phyloP scores from a whole-genome alignment of 2,113 vertebrate species.

The Mugil cephalus region DNA sequence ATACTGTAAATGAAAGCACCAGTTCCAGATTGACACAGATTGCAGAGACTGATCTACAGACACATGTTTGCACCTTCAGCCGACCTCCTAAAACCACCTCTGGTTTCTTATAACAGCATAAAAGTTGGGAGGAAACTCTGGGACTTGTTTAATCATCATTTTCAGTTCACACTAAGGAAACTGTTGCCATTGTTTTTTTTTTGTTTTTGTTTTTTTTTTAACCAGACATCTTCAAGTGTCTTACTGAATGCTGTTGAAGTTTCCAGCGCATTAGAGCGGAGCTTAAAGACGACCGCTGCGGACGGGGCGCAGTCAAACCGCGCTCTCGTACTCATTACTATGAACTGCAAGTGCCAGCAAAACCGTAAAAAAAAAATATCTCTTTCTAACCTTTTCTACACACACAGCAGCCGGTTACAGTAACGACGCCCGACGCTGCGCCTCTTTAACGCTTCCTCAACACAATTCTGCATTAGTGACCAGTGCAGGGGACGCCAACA shows the following conservation, averaged over 20 bases:
- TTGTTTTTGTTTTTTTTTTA: too few relatives aligned
- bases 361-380: too few relatives aligned
- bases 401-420: neutral
- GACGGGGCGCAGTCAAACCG: conserved; percentile 17
- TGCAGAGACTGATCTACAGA: too few relatives aligned
- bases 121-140: neutral
- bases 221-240: neutral
- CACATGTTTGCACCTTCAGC: too few relatives aligned
- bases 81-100: too few relatives aligned
- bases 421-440: conserved; percentile 14
- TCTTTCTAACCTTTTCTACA: conserved; percentile 34
- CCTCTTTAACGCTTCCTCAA: conserved; percentile 12
- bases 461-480: neutral
- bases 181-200: neutral
- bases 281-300: neutral
- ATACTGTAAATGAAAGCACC: too few relatives aligned
- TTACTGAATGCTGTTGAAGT: neutral
- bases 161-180: conserved; percentile 3
- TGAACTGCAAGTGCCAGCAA: conserved; percentile 12
- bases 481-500: neutral
- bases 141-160: neutral
- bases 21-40: too few relatives aligned
- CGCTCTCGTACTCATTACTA: neutral
- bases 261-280: too few relatives aligned
- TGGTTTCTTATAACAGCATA: neutral